Base-by-base conservation (phyloP, 2,113 vertebrate genomes). In the Neomonachus schauinslandi region DNA sequence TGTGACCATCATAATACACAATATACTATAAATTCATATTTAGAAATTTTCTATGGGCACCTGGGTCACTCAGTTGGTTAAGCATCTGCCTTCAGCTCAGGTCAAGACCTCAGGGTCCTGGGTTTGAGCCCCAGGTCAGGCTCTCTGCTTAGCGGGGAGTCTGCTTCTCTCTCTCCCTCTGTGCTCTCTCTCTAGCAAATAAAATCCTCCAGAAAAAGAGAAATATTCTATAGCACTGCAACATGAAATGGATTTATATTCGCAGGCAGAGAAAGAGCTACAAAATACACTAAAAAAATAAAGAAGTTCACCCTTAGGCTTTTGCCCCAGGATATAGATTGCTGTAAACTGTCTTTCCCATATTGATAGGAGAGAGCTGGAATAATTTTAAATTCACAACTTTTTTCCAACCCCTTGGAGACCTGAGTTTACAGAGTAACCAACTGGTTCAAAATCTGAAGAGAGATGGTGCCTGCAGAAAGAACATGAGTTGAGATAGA, bases 351-450 rank as follows among this genome's bases (percentile, higher is more conserved):
- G 12, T 65, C 11, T 21, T 22, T 42, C n/a, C 15, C 51, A 33
- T 4, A 4, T n/a, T 49, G 19, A 80, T 18, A 46, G 36, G 7
- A 71, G 61, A n/a, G 18, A 77, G 2, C 0, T 1, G 31, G 6
- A 49, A 4, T 65, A 51, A 72, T 71, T 51, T 91, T 16, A 85
- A n/a, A 59, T 31, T 91, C 6, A 39, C 53, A 71, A 63, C 1
- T 74, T 67, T 53, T 63, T 82, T 14, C 0, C 39, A 93, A n/a
- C 0, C 1, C 22, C 6, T 19, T 49, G 53, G n/a, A 67, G 7
- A 79, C 2, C 18, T 61, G 55, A 81, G 33, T 15, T 63, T 83
- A 42, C 26, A 87, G 13, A 93, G 10, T 55, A 31, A 59, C 1
- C 11, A 71, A 33, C 19, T 65, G 18, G 11, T 5, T 3, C 57